Evolutionary conservation across 2,797 vertebrate genomes (phyloP).

Genomic region (Lutjanus argentimaculatus): DNA sequence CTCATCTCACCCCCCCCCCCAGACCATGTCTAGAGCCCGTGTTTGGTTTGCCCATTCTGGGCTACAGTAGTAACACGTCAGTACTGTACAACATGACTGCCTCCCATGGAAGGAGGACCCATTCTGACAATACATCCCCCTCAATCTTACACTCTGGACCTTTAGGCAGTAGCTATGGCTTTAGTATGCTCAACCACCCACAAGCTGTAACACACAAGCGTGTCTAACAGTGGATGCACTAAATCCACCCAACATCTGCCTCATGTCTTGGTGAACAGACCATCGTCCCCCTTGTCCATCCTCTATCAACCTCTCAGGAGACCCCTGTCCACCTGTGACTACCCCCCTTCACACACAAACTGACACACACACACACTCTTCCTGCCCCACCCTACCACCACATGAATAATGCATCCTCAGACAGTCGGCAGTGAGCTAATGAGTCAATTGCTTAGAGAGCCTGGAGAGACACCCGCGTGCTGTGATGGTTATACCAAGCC

Average conservation of each 20-base stretch:
- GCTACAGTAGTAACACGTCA: no score
- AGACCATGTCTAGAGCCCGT: no score
- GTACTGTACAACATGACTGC: no score
- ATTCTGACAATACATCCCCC: no score
- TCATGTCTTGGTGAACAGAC: constrained; percentile 78
- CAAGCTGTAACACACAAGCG: constrained; percentile 44
- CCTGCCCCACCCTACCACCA: constrained; percentile 55
- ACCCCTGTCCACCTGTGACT: constrained; percentile 75
- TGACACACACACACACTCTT: not conserved
- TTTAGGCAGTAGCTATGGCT: constrained; percentile 15
- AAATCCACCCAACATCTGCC: constrained; percentile 80
- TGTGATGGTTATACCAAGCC: constrained; percentile 69
- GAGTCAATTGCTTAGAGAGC: constrained; percentile 80
- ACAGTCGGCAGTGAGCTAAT: constrained; percentile 80
- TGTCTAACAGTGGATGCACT: constrained; percentile 64
- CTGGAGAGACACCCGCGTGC: constrained; percentile 70
- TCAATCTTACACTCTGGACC: no score
- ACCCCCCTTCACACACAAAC: constrained; percentile 18
- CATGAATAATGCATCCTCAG: constrained; percentile 87
- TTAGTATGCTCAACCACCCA: constrained; percentile 54
- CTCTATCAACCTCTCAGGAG: constrained; percentile 71
- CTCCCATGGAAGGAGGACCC: no score
- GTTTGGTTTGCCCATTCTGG: no score
- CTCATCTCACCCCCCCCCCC: no score
- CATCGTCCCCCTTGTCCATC: constrained; percentile 68